Base-by-base conservation (phyloP, 2,797 vertebrate genomes). In the Vipera ursinii region DNA sequence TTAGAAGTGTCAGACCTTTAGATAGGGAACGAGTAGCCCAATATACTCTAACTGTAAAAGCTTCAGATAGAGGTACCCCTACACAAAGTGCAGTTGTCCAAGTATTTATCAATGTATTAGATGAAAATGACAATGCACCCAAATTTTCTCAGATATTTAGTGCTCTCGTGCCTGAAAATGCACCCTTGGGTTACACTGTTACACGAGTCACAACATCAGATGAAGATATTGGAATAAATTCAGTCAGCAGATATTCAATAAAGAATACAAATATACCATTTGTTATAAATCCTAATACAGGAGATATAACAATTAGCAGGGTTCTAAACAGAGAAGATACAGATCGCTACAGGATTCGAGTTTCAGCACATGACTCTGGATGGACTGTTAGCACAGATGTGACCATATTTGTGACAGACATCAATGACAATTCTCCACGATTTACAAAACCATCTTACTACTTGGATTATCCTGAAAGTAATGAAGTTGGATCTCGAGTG, bases 361-460 rank as follows among this genome's bases (percentile, higher is more conserved):
- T 99, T 60, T 98, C 99, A 3, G 99, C 99, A 0, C 99, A 99
- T 13, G 99, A 99, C 97, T 99, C 99, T 0, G 99, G 99, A 15
- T 99, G 99, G 99, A 99, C 99, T 0, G 99, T 99, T 3, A 99
- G 99, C 97, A 99, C 99, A 0, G 99, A 99, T 2, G 98, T 99
- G 94, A 99, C 99, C 3, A 96, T 99, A 93, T 99, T 99, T 95
- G 98, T 99, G 90, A 98, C 96, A 0, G 99, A 99, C 38, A 85
- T 99, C 86, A 99, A 99, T 0, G 99, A 99, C 94, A 99, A 99
- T 0, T 97, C 98, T 1, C 99, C 99, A 0, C 97, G 98, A 88
- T 99, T 99, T 94, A 99, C 98, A 90, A 98, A 98, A 0, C 98
- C 99, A 0, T 99, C 99, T 28, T 99, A 99, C 95, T 99, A 99